A percentile compares a stretch with the other conserved stretches of the same genome.
phyloP scores from a whole-genome alignment of 2,888 invertebrate genomes.

The Orthosia incerta region DNA sequence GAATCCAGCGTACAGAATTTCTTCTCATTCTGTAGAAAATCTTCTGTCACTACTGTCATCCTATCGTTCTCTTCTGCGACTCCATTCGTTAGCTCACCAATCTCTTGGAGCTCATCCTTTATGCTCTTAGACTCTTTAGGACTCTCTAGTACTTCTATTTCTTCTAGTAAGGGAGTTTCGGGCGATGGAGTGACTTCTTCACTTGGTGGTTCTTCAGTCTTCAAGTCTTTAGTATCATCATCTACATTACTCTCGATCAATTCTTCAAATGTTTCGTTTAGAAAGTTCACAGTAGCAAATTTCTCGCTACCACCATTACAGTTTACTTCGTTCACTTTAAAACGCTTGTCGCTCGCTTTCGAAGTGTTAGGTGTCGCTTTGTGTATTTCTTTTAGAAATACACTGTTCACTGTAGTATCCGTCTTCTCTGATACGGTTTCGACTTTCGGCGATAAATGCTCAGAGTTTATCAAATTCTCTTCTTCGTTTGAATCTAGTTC shows the following conservation, averaged over 20 bases:
- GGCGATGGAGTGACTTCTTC: constrained; percentile 50
- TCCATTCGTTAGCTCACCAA: constrained; percentile 67
- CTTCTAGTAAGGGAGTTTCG: constrained; percentile 56
- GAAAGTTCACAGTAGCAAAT: constrained; percentile 84
- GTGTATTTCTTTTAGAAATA: constrained; percentile 43
- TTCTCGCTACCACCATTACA: constrained; percentile 81
- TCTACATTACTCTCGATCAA: constrained; percentile 87
- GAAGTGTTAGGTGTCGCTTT: constrained; percentile 61
- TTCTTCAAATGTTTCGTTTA: constrained; percentile 86
- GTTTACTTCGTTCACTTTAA: constrained; percentile 58
- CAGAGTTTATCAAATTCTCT: constrained; percentile 40
- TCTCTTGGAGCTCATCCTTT: constrained; percentile 59
- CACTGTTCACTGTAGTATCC: constrained; percentile 42
- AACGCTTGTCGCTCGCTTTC: constrained; percentile 37
- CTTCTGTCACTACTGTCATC: constrained; percentile 79
- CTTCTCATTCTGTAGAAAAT: constrained; percentile 89
- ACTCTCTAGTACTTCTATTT: constrained; percentile 59
- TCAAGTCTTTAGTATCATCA: constrained; percentile 78
- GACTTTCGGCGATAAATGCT: constrained; percentile 52
- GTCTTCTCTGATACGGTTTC: constrained; percentile 48
- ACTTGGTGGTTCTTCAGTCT: constrained; percentile 63
- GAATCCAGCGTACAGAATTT: constrained; percentile 84
- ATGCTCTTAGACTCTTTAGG: constrained; percentile 62
- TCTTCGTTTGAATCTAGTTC: constrained; percentile 54
- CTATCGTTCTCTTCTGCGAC: constrained; percentile 69